Evolutionary conservation across 1,140 invertebrate species (phyloP).

Genomic region (Steinernema feltiae): DNA sequence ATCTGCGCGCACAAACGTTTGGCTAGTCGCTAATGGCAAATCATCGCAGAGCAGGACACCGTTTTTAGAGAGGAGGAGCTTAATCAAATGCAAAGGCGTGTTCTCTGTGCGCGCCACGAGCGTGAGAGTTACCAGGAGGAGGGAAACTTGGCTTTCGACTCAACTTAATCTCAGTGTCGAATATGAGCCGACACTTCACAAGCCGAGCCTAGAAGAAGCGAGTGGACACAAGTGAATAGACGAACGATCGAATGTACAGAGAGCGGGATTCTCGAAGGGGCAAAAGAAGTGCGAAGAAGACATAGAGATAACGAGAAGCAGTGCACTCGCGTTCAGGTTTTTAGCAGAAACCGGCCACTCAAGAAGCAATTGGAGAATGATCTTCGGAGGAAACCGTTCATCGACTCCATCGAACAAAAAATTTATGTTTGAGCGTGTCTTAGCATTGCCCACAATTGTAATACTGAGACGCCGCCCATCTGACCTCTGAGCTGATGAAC

Average conservation of each 20-base stretch:
- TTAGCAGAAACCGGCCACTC: neutral
- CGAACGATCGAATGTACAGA: neutral
- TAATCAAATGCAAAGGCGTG: conserved; percentile 15
- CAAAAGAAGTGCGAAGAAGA: neutral
- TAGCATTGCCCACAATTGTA: neutral
- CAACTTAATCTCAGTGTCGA: neutral
- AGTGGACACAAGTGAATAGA: neutral
- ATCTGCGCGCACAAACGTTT: conserved; percentile 8
- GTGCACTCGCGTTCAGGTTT: neutral
- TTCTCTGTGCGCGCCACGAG: conserved; percentile 6
- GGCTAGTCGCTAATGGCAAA: conserved; percentile 15
- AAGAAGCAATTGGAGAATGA: no score
- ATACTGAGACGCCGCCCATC: neutral
- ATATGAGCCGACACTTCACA: neutral
- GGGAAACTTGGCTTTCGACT: neutral
- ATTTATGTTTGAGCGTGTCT: conserved; percentile 6
- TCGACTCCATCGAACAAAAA: neutral
- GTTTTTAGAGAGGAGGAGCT: conserved; percentile 13
- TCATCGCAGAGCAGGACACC: conserved; percentile 11
- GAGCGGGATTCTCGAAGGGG: neutral
- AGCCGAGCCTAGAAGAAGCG: neutral
- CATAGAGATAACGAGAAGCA: neutral
- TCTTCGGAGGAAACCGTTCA: no score
- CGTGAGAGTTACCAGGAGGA: conserved; percentile 11
- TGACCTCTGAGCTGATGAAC: conserved; percentile 8